Conservation (phyloP, 2,888 invertebrate species). For the Mimumesa dahlbomi region DNA sequence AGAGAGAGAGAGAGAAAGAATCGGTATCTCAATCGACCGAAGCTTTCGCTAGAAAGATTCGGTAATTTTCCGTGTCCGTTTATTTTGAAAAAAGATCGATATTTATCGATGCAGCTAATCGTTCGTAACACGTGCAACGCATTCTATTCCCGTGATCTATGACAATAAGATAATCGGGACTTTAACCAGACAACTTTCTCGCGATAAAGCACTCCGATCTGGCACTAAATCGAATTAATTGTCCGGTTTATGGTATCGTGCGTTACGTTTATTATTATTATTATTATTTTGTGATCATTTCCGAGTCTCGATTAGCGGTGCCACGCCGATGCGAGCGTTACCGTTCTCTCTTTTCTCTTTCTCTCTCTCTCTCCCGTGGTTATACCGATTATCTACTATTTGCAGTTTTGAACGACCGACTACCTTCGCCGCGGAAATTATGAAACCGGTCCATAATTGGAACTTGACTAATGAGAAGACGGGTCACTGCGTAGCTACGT, state of each 20-base stretch:
- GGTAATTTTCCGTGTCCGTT: conserved; percentile 1
- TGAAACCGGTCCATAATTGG: conserved; percentile 68
- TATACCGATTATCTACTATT: conserved; percentile 42
- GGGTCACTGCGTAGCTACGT: conserved; percentile 34
- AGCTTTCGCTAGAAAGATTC: too few relatives aligned
- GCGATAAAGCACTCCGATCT: too few relatives aligned
- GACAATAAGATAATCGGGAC: too few relatives aligned
- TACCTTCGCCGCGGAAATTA: conserved; percentile 51
- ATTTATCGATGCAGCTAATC: background rate
- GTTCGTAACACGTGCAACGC: too few relatives aligned
- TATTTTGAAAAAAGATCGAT: conserved; percentile 10
- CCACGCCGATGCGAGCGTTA: background rate
- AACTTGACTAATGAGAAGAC: conserved; percentile 59
- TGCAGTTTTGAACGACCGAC: conserved; percentile 42
- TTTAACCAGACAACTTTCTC: too few relatives aligned
- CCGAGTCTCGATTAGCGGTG: conserved; percentile 1
- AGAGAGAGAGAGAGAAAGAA: background rate
- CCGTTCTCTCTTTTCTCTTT: background rate
- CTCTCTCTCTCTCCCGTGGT: conserved; percentile 3
- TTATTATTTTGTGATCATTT: conserved; percentile 2
- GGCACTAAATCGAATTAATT: too few relatives aligned
- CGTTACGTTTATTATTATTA: too few relatives aligned
- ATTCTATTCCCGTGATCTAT: too few relatives aligned
- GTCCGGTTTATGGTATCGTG: too few relatives aligned
- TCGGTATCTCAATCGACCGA: too few relatives aligned